A percentile compares a stretch with the other conserved stretches of the same genome.
Conservation (phyloP, 2,113 vertebrate species). For the Pimephales promelas region DNA sequence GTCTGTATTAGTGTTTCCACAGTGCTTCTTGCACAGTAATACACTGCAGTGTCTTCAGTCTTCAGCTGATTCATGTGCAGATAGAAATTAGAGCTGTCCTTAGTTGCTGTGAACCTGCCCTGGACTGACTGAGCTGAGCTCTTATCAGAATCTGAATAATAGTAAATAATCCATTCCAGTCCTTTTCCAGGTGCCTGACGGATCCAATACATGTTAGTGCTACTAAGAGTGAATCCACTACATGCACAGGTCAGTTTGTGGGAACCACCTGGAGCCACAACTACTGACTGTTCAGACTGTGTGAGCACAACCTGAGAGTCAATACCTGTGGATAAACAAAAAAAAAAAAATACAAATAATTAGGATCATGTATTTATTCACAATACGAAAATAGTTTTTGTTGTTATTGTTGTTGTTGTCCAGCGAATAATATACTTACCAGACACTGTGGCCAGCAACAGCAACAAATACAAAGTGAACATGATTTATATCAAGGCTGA, state of each 20-base stretch:
- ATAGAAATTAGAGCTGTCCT: slow-evolving; percentile 55
- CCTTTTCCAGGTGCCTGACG: slow-evolving; percentile 44
- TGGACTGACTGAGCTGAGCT: slow-evolving; percentile 34
- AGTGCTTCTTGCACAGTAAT: slow-evolving; percentile 27
- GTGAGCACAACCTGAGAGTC: slow-evolving; percentile 40
- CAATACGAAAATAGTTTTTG: background rate
- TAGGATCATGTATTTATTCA: background rate
- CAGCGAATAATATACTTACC: background rate
- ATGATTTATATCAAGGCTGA: background rate
- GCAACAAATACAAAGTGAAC: background rate
- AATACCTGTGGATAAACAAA: slow-evolving; percentile 3
- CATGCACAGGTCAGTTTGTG: slow-evolving; percentile 40
- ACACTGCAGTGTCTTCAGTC: slow-evolving; percentile 38
- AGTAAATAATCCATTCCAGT: slow-evolving; percentile 60
- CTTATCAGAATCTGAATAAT: slow-evolving; percentile 24
- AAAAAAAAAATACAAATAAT: background rate
- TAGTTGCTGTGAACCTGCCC: slow-evolving; percentile 43
- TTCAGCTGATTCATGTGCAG: slow-evolving; percentile 53
- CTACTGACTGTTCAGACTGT: slow-evolving; percentile 36
- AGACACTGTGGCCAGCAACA: background rate
- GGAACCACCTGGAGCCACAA: slow-evolving; percentile 23
- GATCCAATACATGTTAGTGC: slow-evolving; percentile 39
- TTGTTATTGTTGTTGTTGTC: no score
- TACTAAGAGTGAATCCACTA: slow-evolving; percentile 43
- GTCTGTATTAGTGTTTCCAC: background rate